phyloP scores from a whole-genome alignment of 2,888 invertebrate species.

The Sarcophaga variegata region DNA sequence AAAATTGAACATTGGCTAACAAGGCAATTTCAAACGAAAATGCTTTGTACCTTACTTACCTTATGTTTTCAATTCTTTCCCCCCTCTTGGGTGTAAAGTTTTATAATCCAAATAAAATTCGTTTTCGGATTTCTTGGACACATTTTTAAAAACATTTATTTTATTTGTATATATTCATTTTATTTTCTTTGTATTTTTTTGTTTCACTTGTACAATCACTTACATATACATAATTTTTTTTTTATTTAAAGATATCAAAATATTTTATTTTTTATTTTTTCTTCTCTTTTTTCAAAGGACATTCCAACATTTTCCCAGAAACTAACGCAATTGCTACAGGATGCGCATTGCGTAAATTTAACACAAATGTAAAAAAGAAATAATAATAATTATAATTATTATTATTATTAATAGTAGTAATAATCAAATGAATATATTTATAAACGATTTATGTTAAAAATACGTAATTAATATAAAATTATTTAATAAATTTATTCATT shows the following conservation, averaged over 20 bases:
- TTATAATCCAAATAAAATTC: too few relatives aligned
- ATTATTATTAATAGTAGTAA: constrained; percentile 19
- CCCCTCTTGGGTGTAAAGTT: too few relatives aligned
- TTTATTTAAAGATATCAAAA: constrained; percentile 23
- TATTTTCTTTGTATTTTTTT: constrained; percentile 43
- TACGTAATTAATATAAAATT: constrained; percentile 40
- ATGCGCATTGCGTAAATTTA: constrained; percentile 80
- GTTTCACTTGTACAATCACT: constrained; percentile 53
- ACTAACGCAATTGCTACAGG: constrained; percentile 81
- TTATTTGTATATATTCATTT: constrained; percentile 36
- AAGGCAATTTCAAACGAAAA: too few relatives aligned
- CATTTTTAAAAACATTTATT: constrained; percentile 68
- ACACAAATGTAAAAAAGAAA: constrained; percentile 74
- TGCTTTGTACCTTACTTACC: too few relatives aligned
- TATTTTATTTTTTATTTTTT: constrained; percentile 14
- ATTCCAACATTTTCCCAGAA: constrained; percentile 82
- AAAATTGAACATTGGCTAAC: too few relatives aligned
- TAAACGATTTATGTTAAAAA: constrained; percentile 40
- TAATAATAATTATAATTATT: constrained; percentile 40
- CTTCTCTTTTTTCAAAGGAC: constrained; percentile 75
- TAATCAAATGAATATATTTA: constrained; percentile 9
- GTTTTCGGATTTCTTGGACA: constrained; percentile 25
- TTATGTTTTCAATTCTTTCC: too few relatives aligned
- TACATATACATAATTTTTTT: constrained; percentile 16
- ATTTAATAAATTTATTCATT: constrained; percentile 26